phyloP scores from a whole-genome alignment of 2,797 vertebrate genomes.

The Arvicola amphibius region DNA sequence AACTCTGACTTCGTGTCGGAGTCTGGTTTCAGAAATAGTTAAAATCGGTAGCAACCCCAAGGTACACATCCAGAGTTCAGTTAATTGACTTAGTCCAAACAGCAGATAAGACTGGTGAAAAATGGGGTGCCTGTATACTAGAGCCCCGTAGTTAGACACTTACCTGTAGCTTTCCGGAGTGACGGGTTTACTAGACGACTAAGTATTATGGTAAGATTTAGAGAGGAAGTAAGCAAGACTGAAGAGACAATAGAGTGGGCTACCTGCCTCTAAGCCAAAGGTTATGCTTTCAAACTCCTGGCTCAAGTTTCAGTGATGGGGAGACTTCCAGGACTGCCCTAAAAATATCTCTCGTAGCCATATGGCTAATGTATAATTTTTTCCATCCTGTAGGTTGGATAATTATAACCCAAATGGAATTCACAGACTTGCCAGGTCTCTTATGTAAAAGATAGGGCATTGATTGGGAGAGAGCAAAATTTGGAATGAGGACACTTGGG shows the following conservation, averaged over 20 bases:
- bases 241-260: neutral
- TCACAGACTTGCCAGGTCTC: constrained; percentile 65
- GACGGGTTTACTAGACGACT: neutral
- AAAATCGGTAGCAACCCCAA: constrained; percentile 23
- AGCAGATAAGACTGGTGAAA: constrained; percentile 11
- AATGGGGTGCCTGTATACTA: neutral
- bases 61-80: constrained; percentile 28
- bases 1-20: constrained; percentile 1
- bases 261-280: constrained; percentile 57
- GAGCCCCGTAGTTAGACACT: constrained; percentile 18
- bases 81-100: constrained; percentile 37
- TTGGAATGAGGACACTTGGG: constrained; percentile 65
- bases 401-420: constrained; percentile 76
- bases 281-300: constrained; percentile 59
- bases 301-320: constrained; percentile 41
- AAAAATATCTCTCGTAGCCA: constrained; percentile 70
- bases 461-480: constrained; percentile 66
- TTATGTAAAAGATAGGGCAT: constrained; percentile 72
- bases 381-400: constrained; percentile 69
- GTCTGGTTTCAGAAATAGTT: constrained; percentile 42
- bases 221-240: neutral
- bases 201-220: neutral
- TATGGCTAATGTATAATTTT: constrained; percentile 73
- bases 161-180: constrained; percentile 38
- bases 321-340: constrained; percentile 64